phyloP scores from a whole-genome alignment of 1,140 invertebrate species.

The Lepidurus packardi region DNA sequence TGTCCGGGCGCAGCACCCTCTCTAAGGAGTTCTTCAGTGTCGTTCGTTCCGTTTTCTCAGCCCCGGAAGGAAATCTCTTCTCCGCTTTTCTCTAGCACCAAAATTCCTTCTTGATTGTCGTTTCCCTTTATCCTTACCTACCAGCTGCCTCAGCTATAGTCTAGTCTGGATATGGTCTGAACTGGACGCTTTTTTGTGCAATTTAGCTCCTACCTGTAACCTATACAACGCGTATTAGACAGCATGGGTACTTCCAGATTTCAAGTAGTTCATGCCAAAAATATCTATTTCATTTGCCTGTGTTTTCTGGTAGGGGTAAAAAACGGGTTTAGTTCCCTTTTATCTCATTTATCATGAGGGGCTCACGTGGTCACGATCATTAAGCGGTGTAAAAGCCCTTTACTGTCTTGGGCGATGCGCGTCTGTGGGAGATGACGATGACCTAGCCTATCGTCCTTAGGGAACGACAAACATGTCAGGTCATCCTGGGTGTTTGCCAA shows the following conservation, averaged over 20 bases:
- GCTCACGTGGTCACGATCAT: not conserved
- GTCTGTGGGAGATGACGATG: slow-evolving; percentile 16
- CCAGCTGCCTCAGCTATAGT: no score
- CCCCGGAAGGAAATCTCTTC: not conserved
- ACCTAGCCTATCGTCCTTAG: slow-evolving; percentile 1
- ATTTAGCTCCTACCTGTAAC: not conserved
- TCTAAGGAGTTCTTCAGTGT: not conserved
- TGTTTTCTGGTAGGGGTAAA: not conserved
- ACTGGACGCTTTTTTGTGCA: no score
- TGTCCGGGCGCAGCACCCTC: not conserved
- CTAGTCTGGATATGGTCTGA: no score
- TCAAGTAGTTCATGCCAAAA: no score
- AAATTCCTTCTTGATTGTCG: not conserved
- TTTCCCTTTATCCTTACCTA: no score
- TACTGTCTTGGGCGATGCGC: not conserved
- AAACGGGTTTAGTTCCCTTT: not conserved
- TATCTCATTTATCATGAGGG: slow-evolving; percentile 5
- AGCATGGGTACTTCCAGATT: no score
- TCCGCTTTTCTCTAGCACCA: no score
- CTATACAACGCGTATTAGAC: not conserved
- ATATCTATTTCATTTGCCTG: no score
- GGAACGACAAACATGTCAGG: slow-evolving; percentile 21
- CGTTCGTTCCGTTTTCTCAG: not conserved
- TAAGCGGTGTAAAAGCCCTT: not conserved
- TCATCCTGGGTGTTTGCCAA: slow-evolving; percentile 14